These are phyloP conservation scores for Drosophila sechellia DNA, from an alignment of 1,140 invertebrate genomes.

Conservation along the genomic window DNA sequence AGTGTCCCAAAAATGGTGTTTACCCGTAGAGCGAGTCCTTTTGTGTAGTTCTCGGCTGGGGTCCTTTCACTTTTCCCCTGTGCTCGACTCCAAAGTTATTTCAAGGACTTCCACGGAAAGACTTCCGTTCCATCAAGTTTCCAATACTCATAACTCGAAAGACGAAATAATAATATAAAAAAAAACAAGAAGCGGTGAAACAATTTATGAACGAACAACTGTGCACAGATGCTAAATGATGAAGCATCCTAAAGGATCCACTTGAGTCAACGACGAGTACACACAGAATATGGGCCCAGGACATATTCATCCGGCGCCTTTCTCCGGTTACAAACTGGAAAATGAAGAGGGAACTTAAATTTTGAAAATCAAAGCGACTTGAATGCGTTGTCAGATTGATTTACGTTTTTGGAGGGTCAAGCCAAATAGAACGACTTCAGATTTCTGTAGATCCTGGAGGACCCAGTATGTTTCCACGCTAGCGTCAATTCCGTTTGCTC, in stretches of 20 bases:
- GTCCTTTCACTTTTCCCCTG: conserved; percentile 5
- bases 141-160: conserved; percentile 35
- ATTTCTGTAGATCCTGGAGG: conserved; percentile 2
- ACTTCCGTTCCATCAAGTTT: conserved; percentile 31
- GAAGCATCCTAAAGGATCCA: conserved; percentile 37
- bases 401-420: conserved; percentile 42
- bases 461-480: neutral
- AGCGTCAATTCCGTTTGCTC: conserved; percentile 18
- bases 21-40: conserved; percentile 6
- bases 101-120: conserved; percentile 33
- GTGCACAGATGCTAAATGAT: conserved; percentile 59
- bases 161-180: conserved; percentile 10
- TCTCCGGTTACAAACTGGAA: conserved; percentile 51
- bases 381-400: conserved; percentile 66
- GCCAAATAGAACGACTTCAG: neutral
- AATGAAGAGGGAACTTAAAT: conserved; percentile 15
- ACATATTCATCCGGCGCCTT: conserved; percentile 50
- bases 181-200: conserved; percentile 9
- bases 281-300: conserved; percentile 4
- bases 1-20: neutral
- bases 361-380: conserved; percentile 36
- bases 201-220: conserved; percentile 76
- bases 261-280: conserved; percentile 79
- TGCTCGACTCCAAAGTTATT: conserved; percentile 32
- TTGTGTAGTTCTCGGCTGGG: conserved; percentile 5